Evolutionary conservation across 2,888 invertebrate genomes (phyloP).

Genomic region (Apocheima hispidaria): DNA sequence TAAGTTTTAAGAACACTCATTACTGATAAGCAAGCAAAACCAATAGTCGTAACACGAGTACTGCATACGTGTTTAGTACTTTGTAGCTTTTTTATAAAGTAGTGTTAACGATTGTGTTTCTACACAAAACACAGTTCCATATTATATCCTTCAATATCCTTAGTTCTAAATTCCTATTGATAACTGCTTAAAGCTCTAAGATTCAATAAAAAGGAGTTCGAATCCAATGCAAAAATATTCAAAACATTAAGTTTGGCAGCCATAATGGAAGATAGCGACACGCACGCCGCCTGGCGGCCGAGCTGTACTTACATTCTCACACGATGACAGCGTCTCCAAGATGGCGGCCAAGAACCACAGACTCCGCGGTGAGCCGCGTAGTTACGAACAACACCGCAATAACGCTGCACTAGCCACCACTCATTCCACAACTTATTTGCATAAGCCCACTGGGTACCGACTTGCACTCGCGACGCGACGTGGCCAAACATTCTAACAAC

Average conservation of each 20-base stretch:
- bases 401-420: conserved; percentile 60
- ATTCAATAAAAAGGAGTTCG: conserved; percentile 45
- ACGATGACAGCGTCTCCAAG: conserved; percentile 71
- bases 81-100: too few species aligned
- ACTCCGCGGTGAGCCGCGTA: conserved; percentile 49
- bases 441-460: conserved; percentile 50
- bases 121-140: not conserved
- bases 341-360: conserved; percentile 66
- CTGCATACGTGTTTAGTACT: too few species aligned
- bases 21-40: too few species aligned
- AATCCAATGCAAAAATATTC: conserved; percentile 81
- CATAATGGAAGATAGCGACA: conserved; percentile 70
- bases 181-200: not conserved
- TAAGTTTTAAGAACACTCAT: too few species aligned
- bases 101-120: too few species aligned
- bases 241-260: conserved; percentile 67
- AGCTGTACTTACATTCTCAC: conserved; percentile 57
- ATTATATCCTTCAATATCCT: not conserved
- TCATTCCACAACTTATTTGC: conserved; percentile 61
- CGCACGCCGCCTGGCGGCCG: conserved; percentile 80
- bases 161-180: not conserved
- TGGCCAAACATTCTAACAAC: conserved; percentile 13
- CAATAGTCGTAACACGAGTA: too few species aligned
- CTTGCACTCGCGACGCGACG: conserved; percentile 39
- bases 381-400: conserved; percentile 46